phyloP scores from a whole-genome alignment of 2,888 invertebrate genomes.

The Phasia obesa region DNA sequence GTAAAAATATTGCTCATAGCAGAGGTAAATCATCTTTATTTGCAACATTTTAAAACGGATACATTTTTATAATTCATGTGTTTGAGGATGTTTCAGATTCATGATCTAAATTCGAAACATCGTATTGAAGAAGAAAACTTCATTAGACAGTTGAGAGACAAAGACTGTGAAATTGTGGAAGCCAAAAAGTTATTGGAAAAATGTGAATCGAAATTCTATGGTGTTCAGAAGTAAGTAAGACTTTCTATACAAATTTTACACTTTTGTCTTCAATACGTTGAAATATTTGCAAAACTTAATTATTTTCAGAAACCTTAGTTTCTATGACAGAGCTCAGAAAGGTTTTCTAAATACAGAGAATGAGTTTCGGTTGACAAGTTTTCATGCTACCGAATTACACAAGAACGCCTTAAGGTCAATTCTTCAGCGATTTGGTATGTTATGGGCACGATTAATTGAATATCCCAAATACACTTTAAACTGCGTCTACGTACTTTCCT shows the following conservation, averaged over 20 bases:
- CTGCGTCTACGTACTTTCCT: constrained; percentile 68
- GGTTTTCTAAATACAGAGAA: not conserved
- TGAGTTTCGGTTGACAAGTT: constrained; percentile 40
- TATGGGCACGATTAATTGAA: constrained; percentile 58
- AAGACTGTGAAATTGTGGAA: constrained; percentile 63
- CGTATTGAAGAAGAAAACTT: constrained; percentile 65
- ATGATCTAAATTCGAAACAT: constrained; percentile 63
- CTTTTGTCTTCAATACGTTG: not conserved
- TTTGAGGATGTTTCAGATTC: constrained; percentile 60
- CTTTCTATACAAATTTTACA: not conserved
- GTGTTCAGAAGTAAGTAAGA: constrained; percentile 62
- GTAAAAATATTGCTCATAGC: constrained; percentile 74
- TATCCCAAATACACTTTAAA: constrained; percentile 64
- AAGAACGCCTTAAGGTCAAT: constrained; percentile 57
- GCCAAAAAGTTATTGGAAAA: constrained; percentile 47
- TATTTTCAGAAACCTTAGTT: not conserved
- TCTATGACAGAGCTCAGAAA: not conserved
- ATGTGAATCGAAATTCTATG: constrained; percentile 52
- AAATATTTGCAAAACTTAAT: not conserved
- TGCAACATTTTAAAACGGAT: not conserved
- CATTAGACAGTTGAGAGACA: constrained; percentile 65
- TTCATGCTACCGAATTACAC: constrained; percentile 33
- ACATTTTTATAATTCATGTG: not conserved
- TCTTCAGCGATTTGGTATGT: constrained; percentile 57
- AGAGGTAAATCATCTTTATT: constrained; percentile 70